Evolutionary conservation across 2,797 vertebrate species (phyloP), one percentile per base, ranked within the genome.

Genomic region (Anisognathus igniventris): DNA sequence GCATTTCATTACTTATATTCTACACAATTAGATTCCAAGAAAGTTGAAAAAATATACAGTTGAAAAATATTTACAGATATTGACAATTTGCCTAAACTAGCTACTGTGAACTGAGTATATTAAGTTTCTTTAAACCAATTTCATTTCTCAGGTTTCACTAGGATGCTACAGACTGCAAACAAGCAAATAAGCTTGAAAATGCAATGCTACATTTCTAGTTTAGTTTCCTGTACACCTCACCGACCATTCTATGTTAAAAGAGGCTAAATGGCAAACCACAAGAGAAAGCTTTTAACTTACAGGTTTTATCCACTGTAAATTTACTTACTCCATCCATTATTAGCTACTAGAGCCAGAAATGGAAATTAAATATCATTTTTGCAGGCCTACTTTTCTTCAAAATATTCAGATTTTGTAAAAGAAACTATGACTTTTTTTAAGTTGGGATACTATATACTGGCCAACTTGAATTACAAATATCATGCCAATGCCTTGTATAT

Each of bases 401-500:
- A 45, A 39, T 39, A 60, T 17, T 45, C 9, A 16, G 27, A 56
- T 42, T 88, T 93, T 82, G 37, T 42, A 68, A 89, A 82, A 78
- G 62, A 83, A 91, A 15, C 37, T 53, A 53, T 28, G 74, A 4
- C 1, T 35, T 88, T 83, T 87, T 81, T 70, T 20, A 76, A 66
- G n/a, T 12, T 51, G 6, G 20, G 61, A 28, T 66, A 57, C 25
- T 31, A 35, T 31, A 66, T 5, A 76, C 1, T 15, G 91, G 80
- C 45, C 82, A 84, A 81, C 28, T 70, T 73, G 31, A 95, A 67
- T 60, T 76, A 44, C 25, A 70, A 66, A 60, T 81, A 92, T 61
- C 77, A 48, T 74, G 77, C 72, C 93, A 91, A 62, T 92, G 62
- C 76, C 91, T 83, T 89, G 27, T 78, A 88, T 70, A 74, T 75